Base-by-base conservation (phyloP, 2,888 invertebrate species). In the Oligia latruncula region DNA sequence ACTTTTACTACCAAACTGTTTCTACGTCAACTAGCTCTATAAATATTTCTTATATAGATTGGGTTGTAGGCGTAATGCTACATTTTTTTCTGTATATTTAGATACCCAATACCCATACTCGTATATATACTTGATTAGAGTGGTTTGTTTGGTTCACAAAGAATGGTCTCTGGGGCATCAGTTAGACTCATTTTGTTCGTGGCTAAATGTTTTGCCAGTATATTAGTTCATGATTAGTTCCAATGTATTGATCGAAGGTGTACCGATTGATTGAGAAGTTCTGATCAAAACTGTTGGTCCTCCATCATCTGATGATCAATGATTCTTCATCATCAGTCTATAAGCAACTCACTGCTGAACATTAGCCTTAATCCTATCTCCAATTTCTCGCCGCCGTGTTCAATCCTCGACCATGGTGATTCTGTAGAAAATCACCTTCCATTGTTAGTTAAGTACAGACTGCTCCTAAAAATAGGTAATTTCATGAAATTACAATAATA, bases 1-100 rank as follows among this genome's bases (percentile, higher is more conserved):
- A 80, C 52, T 73, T 87, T 40, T 87, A 43, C 49, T 58, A 58
- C 46, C 60, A 67, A 72, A 62, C 71, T 83, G 72, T 73, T 73
- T 78, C 64, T 64, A 49, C n/a, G 20, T 23, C 49, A 65, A 64
- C 40, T 6, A 60, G n/a, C 23, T 43, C 81, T 84, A 58, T 13
- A 60, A 66, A 70, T 73, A 81, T 66, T 55, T 81, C n/a, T 62
- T 70, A 65, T 40, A 52, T 40, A 71, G 82, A 40, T 66, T 67
- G 65, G n/a, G 23, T 60, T 23, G 58, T 62, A 70, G 64, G 65
- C 17, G 55, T 55, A 55, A 62, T 43, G 43, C 15, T 52, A 29
- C 15, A 35, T n/a, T 9, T 15, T 66, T 77, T 64, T 58, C 15
- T 52, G 23, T 52, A 11, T 60, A 20, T 6, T 55, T 65, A 17